phyloP scores from a whole-genome alignment of 92 coral and sea anemone genomes.

The Desmophyllum pertusum region DNA sequence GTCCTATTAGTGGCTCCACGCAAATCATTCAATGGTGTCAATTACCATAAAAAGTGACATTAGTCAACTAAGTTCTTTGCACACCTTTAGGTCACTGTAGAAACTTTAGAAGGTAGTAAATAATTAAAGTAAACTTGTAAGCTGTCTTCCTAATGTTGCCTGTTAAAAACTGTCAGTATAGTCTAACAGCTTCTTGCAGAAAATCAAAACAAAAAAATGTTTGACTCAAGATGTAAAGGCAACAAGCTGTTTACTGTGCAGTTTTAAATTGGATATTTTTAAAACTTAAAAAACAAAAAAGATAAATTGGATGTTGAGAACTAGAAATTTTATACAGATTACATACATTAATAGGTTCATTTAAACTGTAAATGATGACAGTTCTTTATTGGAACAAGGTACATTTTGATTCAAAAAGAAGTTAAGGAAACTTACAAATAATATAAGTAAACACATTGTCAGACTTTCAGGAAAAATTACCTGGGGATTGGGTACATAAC shows the following conservation, averaged over 20 bases:
- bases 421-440: neutral
- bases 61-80: neutral
- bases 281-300: neutral
- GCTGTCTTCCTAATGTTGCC: neutral
- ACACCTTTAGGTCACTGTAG: neutral
- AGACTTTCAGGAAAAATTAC: neutral
- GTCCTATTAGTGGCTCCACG: neutral
- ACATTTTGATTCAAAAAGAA: neutral
- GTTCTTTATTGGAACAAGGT: neutral
- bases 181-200: neutral
- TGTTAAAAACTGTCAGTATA: no score
- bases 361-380: neutral
- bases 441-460: neutral
- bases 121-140: neutral
- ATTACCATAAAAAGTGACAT: slow-evolving; percentile 7
- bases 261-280: neutral
- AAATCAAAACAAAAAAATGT: neutral
- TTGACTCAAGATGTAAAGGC: neutral
- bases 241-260: neutral
- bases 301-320: neutral
- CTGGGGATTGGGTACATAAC: neutral
- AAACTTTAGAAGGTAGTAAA: neutral
- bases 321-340: neutral
- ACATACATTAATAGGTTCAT: neutral
- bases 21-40: neutral